Base-by-base conservation (phyloP, 2,797 vertebrate genomes). In the Sebastes taczanowskii region DNA sequence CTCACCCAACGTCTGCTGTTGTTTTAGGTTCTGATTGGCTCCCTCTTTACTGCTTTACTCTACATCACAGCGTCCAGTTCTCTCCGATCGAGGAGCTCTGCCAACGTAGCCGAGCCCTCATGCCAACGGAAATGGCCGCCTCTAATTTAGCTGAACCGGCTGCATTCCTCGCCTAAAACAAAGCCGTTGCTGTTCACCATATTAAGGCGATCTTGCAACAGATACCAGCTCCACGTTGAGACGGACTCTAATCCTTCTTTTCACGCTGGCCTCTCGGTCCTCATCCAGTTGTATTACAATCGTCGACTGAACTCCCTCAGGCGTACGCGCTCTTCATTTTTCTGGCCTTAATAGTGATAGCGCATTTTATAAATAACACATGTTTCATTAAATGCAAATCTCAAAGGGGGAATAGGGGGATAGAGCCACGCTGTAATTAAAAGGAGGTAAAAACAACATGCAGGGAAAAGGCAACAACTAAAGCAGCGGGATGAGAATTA, bases 171-270 rank as follows among this genome's bases (percentile, higher is more conserved):
- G 9, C 61, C 86, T 88, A 83, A 90, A 90, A 93, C 92, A 94
- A 94, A 93, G 92, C 90, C 7, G 74, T 74, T 63, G 90, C 90
- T 93, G 93, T 94, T 92, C 91, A 70, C 87, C 86, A 91, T 80
- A 86, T 91, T 91, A 91, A 91, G 78, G 74, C 84, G 81, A 91
- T 91, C 84, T 83, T 82, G 91, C 91, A 88, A 91, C 92, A 92
- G 90, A 93, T 91, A 92, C 86, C 82, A 86, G 84, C 81, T 83
- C 85, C 66, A 70, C 42, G 77, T 35, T 86, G 89, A 88, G 89
- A 90, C 8, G 53, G 76, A 90, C 84, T 91, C 87, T 92, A 92
- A 93, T 93, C 91, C 91, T 60, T 83, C 82, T 85, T 91, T 90
- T 91, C 86, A 90, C 81, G 70, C 80, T 6, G 88, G 84, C 74